Percentiles rank a stretch among this genome's conserved stretches.
These are phyloP conservation scores for Wiebesia pumilae DNA, from an alignment of 1,140 invertebrate genomes.

Conservation along the genomic window DNA sequence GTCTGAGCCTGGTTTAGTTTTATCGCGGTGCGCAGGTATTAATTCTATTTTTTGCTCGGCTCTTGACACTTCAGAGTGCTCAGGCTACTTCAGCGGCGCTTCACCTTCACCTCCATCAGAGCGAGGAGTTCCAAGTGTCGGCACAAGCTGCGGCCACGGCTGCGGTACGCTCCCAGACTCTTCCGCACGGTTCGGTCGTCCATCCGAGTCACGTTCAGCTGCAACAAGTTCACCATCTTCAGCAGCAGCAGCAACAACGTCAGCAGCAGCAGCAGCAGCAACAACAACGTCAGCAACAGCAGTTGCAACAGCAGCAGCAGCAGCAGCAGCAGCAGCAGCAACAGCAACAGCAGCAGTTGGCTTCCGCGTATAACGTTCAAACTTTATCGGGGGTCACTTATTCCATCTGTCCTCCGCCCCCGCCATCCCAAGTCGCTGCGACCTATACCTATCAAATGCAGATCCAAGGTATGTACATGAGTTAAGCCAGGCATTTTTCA, in stretches of 20 bases:
- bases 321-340: slow-evolving; percentile 58
- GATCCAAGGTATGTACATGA: slow-evolving; percentile 36
- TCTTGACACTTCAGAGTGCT: slow-evolving; percentile 22
- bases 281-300: slow-evolving; percentile 60
- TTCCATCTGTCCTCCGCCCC: slow-evolving; percentile 53
- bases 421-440: slow-evolving; percentile 45
- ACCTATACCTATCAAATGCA: slow-evolving; percentile 54
- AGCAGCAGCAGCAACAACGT: slow-evolving; percentile 55
- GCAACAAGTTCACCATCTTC: slow-evolving; percentile 43
- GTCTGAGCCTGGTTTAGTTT: neutral
- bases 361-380: slow-evolving; percentile 60
- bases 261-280: slow-evolving; percentile 60
- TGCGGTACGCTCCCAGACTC: slow-evolving; percentile 46
- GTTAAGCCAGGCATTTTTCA: neutral
- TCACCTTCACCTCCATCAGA: slow-evolving; percentile 69
- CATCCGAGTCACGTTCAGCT: slow-evolving; percentile 52
- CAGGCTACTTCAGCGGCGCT: slow-evolving; percentile 58
- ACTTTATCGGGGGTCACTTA: slow-evolving; percentile 57
- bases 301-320: slow-evolving; percentile 48
- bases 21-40: neutral
- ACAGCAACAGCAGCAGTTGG: slow-evolving; percentile 53
- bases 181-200: slow-evolving; percentile 49
- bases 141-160: slow-evolving; percentile 44
- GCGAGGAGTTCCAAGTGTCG: slow-evolving; percentile 64
- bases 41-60: slow-evolving; percentile 34